Evolutionary conservation across 1,140 invertebrate genomes (phyloP), one percentile per base, ranked within the genome.

Genomic region (Polypedilum vanderplanki): DNA sequence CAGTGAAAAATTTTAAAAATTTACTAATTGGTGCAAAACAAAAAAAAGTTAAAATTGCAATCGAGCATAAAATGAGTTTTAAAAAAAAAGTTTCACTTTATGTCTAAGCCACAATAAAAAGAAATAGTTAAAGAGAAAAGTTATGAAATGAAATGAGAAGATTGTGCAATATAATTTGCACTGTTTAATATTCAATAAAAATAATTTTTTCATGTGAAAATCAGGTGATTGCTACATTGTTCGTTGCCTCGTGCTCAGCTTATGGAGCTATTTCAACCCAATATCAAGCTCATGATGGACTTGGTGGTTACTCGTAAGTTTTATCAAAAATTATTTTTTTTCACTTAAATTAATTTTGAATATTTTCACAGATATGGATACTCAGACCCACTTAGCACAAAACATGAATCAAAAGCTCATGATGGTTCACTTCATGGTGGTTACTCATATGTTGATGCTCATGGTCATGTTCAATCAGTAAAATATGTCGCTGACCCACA

Each of bases 361-460:
- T n/a, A n/a, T 57, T 15, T 4, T 15, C 3, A 84, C 84, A 57
- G 46, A 76, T 91, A 90, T 79, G 90, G 88, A 24, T 91, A 91
- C 78, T 81, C 85, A 7, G 89, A 88, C 75, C 88, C 88, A 75
- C 85, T 86, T 57, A 89, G 88, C 77, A 83, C 88, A 75, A 90
- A 91, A 80, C 85, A 85, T 41, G 90, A 91, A 82, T 83, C 86
- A 1, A 86, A 87, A 76, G 85, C 87, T 10, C 82, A 87, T 73
- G 89, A 90, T 79, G 90, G 90, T 7, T 85, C 88, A 40, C 90
- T 88, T 7, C 86, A 86, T 40, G 90, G 90, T 40, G 87, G 86
- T 64, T 91, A 90, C 80, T 89, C 88, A 75, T 91, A 91, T 78
- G 84, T 91, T 20, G 90, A 92, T 79, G 86, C 87, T 9, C 85